Evolutionary conservation across 2,797 vertebrate genomes (phyloP).

Genomic region (Sebastes alutus): DNA sequence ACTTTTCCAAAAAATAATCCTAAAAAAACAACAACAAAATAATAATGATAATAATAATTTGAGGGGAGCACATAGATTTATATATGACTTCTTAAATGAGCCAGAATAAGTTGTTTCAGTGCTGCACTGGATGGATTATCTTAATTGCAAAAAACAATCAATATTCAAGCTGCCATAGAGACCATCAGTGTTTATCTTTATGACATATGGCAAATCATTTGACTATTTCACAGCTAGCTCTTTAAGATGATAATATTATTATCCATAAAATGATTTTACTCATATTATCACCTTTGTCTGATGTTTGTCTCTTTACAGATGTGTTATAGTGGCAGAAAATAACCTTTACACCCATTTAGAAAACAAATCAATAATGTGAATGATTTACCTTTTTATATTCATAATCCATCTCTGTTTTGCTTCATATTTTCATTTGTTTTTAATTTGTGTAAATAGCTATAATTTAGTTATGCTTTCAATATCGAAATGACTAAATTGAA

Average conservation of each 20-base stretch:
- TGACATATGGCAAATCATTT: too few relatives aligned
- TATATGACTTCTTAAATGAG: background rate
- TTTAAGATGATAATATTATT: background rate
- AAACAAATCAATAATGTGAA: background rate
- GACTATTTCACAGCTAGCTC: background rate
- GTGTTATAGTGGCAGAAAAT: background rate
- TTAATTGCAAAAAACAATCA: slow-evolving; percentile 44
- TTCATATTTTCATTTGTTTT: background rate
- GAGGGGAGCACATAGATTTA: background rate
- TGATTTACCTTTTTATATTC: background rate
- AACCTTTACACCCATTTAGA: background rate
- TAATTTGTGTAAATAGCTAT: background rate
- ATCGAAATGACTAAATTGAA: background rate
- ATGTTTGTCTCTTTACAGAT: background rate
- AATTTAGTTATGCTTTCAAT: background rate
- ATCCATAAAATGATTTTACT: fast-evolving
- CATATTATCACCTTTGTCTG: slow-evolving; percentile 2
- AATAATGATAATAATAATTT: background rate
- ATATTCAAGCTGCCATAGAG: slow-evolving; percentile 26
- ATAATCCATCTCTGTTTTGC: background rate
- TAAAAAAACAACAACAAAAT: background rate
- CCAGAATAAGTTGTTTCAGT: background rate
- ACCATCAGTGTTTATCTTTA: too few relatives aligned
- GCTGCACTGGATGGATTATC: background rate
- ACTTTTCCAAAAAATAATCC: background rate